Conservation (phyloP, 2,888 invertebrate species). For the Andrena bucephala region DNA sequence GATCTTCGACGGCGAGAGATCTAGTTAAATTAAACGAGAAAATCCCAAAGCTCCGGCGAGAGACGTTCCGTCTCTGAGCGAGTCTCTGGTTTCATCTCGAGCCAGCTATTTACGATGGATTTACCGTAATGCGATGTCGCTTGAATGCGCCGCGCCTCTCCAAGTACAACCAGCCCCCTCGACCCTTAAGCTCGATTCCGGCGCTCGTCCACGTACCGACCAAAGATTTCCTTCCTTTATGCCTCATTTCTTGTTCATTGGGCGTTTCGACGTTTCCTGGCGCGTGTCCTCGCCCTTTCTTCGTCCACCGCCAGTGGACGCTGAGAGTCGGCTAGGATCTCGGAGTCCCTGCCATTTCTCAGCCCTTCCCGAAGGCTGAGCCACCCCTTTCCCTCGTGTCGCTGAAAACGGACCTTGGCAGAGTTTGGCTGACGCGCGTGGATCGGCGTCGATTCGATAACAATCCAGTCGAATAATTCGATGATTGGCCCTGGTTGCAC, state of each 20-base stretch:
- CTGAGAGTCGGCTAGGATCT: not conserved
- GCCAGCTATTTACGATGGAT: conserved; percentile 71
- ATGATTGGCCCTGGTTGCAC: conserved; percentile 41
- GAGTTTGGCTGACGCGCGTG: not conserved
- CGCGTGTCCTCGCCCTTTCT: not conserved
- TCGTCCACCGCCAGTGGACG: conserved; percentile 5
- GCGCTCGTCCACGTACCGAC: conserved; percentile 30
- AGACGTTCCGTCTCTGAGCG: conserved; percentile 36
- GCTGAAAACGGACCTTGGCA: not conserved
- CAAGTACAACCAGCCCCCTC: conserved; percentile 19
- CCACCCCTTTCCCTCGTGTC: not conserved
- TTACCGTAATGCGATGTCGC: conserved; percentile 61
- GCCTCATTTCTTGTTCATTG: conserved; percentile 37
- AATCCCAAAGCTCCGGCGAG: conserved; percentile 34
- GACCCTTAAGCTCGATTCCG: conserved; percentile 44
- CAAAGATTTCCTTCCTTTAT: conserved; percentile 34
- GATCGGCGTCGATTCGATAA: conserved; percentile 2
- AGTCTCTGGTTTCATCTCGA: conserved; percentile 54
- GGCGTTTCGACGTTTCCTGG: not conserved
- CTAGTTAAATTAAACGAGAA: conserved; percentile 63
- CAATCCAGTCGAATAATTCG: conserved; percentile 48
- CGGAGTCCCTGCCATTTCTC: not conserved
- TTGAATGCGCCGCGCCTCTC: conserved; percentile 46
- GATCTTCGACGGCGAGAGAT: conserved; percentile 45
- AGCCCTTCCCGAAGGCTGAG: too few relatives aligned